Percentiles rank a stretch among this genome's conserved stretches.
Conservation (phyloP, 2,797 vertebrate genomes). For the Malacoraja senta region DNA sequence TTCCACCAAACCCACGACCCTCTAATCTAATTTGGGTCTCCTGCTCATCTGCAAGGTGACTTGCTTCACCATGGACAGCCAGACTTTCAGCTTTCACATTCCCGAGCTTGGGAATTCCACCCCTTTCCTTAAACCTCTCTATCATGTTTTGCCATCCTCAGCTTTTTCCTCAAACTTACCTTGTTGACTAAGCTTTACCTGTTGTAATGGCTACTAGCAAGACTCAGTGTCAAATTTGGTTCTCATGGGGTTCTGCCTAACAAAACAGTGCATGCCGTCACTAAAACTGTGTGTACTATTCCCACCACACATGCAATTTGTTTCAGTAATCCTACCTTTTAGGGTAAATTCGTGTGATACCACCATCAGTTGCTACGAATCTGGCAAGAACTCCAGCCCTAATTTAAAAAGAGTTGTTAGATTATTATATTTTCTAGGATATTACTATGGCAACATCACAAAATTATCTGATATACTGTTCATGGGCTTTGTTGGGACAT, state of each 20-base stretch:
- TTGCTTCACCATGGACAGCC: too few relatives aligned
- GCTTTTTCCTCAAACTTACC: too few relatives aligned
- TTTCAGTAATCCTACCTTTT: constrained; percentile 68
- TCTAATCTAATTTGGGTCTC: too few relatives aligned
- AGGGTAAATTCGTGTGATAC: constrained; percentile 89
- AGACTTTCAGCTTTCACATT: too few relatives aligned
- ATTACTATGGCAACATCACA: neutral
- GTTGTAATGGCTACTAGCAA: too few relatives aligned
- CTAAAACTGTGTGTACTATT: neutral
- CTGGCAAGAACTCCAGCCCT: constrained; percentile 79
- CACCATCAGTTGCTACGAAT: constrained; percentile 93
- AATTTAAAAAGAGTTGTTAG: constrained; percentile 50
- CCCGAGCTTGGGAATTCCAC: too few relatives aligned
- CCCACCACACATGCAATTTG: neutral
- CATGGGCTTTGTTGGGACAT: neutral
- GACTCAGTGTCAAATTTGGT: too few relatives aligned
- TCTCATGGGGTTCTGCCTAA: neutral
- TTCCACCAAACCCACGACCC: too few relatives aligned
- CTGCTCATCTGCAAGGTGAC: too few relatives aligned
- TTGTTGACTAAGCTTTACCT: too few relatives aligned
- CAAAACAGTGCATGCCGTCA: neutral
- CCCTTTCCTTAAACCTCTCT: too few relatives aligned
- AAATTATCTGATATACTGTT: neutral
- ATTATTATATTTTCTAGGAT: neutral
- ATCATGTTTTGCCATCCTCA: too few relatives aligned